phyloP scores from a whole-genome alignment of 2,888 invertebrate species.

The Holacanthella duospinosa region DNA sequence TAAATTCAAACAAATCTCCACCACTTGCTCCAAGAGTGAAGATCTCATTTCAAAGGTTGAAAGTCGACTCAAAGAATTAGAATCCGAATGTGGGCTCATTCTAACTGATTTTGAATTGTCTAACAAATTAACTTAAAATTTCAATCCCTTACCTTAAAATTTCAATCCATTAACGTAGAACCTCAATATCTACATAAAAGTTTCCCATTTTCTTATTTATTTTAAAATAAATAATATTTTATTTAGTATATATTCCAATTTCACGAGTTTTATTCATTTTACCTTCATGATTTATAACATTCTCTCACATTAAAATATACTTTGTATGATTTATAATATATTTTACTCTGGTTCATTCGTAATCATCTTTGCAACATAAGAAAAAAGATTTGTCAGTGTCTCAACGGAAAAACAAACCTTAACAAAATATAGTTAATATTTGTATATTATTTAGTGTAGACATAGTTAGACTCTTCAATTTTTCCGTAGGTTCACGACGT shows the following conservation, averaged over 20 bases:
- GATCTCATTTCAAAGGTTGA: neutral
- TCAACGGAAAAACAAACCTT: neutral
- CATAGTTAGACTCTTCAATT: neutral
- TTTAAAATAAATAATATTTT: no score
- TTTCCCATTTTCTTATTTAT: neutral
- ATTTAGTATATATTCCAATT: no score
- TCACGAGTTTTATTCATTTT: no score
- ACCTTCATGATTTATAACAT: neutral
- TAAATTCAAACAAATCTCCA: neutral
- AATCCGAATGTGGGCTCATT: neutral
- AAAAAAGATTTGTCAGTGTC: neutral
- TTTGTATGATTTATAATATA: neutral
- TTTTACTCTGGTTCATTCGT: neutral
- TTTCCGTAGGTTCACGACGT: neutral
- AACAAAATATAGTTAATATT: neutral
- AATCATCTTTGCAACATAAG: neutral
- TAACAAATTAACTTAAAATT: neutral
- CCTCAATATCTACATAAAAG: no score
- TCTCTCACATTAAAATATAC: neutral
- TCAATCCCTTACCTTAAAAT: neutral
- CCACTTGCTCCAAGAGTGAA: neutral
- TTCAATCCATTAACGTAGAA: neutral
- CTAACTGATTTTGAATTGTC: neutral
- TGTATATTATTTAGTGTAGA: neutral
- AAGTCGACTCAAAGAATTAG: neutral